These are phyloP conservation scores for Tarsius wallacei DNA, from an alignment of 2,797 vertebrate genomes.

Conservation along the genomic window DNA sequence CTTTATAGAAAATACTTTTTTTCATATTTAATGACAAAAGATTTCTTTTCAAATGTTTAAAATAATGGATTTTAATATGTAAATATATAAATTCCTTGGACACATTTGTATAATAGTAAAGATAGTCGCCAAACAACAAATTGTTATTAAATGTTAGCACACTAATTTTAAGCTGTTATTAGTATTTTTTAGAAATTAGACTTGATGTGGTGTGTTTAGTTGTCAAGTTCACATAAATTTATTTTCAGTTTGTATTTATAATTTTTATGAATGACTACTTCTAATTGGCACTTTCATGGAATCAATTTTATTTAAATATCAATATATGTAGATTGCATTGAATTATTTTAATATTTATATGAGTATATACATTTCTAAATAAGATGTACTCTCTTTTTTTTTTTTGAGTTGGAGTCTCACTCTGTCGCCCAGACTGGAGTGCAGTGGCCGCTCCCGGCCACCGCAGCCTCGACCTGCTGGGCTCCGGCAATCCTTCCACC, in stretches of 20 bases:
- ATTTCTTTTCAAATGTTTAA: background rate
- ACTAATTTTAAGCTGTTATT: slow-evolving; percentile 12
- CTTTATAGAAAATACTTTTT: background rate
- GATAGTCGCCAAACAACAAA: background rate
- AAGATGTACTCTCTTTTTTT: background rate
- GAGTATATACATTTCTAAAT: slow-evolving; percentile 8
- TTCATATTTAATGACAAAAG: background rate
- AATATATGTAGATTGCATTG: background rate
- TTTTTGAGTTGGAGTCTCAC: too few species aligned
- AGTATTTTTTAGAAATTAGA: background rate
- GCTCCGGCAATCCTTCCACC: too few species aligned
- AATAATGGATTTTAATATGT: background rate
- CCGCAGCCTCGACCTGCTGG: too few species aligned
- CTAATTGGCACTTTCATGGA: background rate
- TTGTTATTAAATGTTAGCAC: background rate
- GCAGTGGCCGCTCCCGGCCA: too few species aligned
- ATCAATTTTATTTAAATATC: slow-evolving; percentile 50
- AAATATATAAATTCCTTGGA: background rate
- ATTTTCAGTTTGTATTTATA: background rate
- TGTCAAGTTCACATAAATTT: background rate
- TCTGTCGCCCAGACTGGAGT: too few species aligned
- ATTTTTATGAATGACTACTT: slow-evolving; percentile 11
- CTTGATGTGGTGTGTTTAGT: background rate
- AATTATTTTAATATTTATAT: slow-evolving; percentile 54
- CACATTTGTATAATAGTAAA: background rate